Conservation (phyloP, 2,888 invertebrate genomes). For the Drosophila maculinotata region DNA sequence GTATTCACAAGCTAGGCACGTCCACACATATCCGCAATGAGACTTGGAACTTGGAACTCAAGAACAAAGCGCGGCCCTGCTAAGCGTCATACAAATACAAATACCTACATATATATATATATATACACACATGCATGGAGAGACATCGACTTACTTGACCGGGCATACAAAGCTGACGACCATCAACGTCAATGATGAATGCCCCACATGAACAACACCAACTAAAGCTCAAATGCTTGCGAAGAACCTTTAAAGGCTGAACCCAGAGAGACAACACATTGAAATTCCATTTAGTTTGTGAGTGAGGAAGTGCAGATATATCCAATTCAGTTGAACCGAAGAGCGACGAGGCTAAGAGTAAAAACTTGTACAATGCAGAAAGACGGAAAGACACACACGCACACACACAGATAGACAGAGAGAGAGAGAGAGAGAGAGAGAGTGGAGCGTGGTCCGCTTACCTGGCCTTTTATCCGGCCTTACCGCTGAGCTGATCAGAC, state of each 20-base stretch:
- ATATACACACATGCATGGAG: not conserved
- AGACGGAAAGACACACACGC: not conserved
- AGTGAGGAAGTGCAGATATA: constrained; percentile 12
- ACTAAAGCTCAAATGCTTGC: constrained; percentile 31
- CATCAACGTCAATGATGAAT: constrained; percentile 44
- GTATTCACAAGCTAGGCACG: constrained; percentile 63
- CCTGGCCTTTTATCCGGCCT: constrained; percentile 16
- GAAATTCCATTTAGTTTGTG: not conserved
- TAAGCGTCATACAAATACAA: constrained; percentile 9
- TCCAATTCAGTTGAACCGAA: constrained; percentile 6
- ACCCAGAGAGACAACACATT: constrained; percentile 15
- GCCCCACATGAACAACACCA: constrained; percentile 12
- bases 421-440: not conserved
- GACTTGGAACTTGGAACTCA: constrained; percentile 62
- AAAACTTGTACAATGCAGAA: not conserved
- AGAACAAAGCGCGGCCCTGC: constrained; percentile 65
- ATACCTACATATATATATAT: constrained; percentile 2
- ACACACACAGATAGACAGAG: not conserved
- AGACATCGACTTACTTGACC: constrained; percentile 20
- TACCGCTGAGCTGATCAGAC: constrained; percentile 39
- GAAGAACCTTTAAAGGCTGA: constrained; percentile 43
- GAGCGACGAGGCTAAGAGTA: constrained; percentile 25
- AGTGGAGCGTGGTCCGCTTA: constrained; percentile 15
- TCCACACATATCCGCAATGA: constrained; percentile 69
- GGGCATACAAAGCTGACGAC: constrained; percentile 32